Conservation (phyloP, 2,888 invertebrate genomes). For the Microctonus brassicae region DNA sequence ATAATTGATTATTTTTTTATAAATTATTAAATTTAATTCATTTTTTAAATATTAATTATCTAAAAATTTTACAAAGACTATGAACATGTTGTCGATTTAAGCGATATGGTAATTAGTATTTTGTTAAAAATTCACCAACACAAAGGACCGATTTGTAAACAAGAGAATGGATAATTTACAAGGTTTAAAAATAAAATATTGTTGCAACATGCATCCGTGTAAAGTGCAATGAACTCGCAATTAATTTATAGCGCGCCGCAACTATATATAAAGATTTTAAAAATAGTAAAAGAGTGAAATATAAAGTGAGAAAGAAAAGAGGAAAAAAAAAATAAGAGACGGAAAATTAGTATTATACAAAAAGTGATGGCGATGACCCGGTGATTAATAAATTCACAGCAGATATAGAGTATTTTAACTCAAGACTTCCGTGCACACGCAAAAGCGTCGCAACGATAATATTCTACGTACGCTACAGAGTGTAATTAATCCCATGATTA, state of each 20-base stretch:
- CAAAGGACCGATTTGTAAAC: not conserved
- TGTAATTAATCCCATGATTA: constrained; percentile 37
- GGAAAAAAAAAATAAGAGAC: not conserved
- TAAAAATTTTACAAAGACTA: too few species aligned
- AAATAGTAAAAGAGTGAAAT: not conserved
- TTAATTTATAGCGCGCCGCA: not conserved
- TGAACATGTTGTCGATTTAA: not conserved
- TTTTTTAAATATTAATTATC: too few species aligned
- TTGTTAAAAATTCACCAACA: not conserved
- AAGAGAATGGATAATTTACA: not conserved
- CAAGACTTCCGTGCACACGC: constrained; percentile 8
- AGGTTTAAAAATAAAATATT: not conserved
- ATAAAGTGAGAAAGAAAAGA: too few species aligned
- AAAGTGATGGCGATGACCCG: constrained; percentile 1
- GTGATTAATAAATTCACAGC: constrained; percentile 25
- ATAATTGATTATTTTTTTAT: too few species aligned
- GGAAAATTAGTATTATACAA: not conserved
- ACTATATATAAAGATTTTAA: not conserved
- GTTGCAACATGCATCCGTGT: not conserved
- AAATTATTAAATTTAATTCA: too few species aligned
- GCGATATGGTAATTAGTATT: not conserved
- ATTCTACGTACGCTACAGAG: not conserved
- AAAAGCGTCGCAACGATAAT: constrained; percentile 7
- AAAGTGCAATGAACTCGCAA: not conserved
- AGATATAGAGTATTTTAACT: constrained; percentile 16